A percentile compares a stretch with the other conserved stretches of the same genome.
These are phyloP conservation scores for Tachypleus tridentatus DNA, from an alignment of 1,140 invertebrate genomes.

Conservation along the genomic window DNA sequence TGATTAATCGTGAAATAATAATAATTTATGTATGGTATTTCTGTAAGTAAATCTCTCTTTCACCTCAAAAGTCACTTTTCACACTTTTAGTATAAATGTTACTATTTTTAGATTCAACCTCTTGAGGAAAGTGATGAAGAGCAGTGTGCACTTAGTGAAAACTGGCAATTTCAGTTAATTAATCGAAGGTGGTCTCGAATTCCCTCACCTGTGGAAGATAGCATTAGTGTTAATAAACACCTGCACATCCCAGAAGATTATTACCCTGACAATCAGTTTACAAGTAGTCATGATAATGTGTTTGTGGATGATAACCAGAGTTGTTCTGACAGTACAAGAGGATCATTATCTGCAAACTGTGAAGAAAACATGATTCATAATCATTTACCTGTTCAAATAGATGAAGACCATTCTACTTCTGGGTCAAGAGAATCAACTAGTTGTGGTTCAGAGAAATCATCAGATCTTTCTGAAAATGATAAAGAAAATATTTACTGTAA, in stretches of 20 bases:
- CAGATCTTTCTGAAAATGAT: conserved; percentile 6
- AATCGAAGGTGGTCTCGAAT: conserved; percentile 80
- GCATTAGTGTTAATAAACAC: conserved; percentile 14
- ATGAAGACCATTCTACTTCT: conserved; percentile 18
- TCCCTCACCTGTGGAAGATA: conserved; percentile 10
- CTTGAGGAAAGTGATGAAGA: conserved; percentile 78
- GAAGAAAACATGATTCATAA: too few relatives aligned
- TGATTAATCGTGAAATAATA: too few relatives aligned
- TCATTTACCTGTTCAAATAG: conserved; percentile 1
- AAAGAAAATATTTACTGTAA: conserved; percentile 46
- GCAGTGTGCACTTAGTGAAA: conserved; percentile 73
- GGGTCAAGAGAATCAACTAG: conserved; percentile 16
- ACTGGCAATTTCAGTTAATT: conserved; percentile 86
- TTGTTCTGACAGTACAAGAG: conserved; percentile 13
- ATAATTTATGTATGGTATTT: not conserved
- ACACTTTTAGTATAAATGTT: not conserved
- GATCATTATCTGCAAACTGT: not conserved
- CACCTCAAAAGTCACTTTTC: not conserved
- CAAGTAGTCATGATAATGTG: conserved; percentile 34
- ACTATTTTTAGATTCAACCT: conserved; percentile 37
- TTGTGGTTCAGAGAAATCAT: conserved; percentile 9
- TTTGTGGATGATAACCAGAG: conserved; percentile 29
- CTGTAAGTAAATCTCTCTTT: not conserved
- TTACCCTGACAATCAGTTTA: conserved; percentile 11
- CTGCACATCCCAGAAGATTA: conserved; percentile 10